A percentile compares a stretch with the other conserved stretches of the same genome.
Evolutionary conservation across 2,888 invertebrate genomes (phyloP).

Genomic region (Himalopsyche kuldschensis): DNA sequence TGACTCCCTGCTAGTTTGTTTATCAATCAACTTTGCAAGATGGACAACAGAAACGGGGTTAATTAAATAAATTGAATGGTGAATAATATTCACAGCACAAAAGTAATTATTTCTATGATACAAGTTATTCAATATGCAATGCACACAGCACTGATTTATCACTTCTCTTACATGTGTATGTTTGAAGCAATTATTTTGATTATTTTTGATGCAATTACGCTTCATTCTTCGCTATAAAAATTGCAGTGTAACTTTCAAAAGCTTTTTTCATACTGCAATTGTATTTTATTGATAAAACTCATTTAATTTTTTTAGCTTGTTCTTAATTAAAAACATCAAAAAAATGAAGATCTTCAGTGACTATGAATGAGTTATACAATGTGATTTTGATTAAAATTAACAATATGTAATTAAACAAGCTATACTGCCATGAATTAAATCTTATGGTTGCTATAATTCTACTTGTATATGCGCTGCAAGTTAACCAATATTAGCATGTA

Average conservation of each 20-base stretch:
- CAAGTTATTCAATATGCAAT: background rate
- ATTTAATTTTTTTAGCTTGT: background rate
- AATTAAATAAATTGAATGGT: conserved; percentile 13
- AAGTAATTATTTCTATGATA: background rate
- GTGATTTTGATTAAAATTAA: no score
- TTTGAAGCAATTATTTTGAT: background rate
- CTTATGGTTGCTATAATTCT: no score
- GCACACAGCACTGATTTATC: background rate
- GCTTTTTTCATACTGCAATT: background rate
- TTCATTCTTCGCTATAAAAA: background rate
- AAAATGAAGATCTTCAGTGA: background rate
- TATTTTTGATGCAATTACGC: conserved; percentile 1
- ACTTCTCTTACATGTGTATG: background rate
- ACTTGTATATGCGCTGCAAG: no score
- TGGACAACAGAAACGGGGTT: background rate
- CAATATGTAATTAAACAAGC: no score
- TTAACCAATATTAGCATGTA: no score
- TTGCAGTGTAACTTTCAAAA: background rate
- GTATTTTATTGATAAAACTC: background rate
- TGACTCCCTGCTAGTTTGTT: conserved; percentile 1
- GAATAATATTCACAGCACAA: conserved; percentile 1
- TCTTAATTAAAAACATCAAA: background rate
- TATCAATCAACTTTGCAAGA: conserved; percentile 2
- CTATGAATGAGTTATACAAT: no score
- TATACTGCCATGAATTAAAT: no score